Evolutionary conservation across 2,797 vertebrate genomes (phyloP), one percentile per base, ranked within the genome.

Genomic region (Salmo trutta): DNA sequence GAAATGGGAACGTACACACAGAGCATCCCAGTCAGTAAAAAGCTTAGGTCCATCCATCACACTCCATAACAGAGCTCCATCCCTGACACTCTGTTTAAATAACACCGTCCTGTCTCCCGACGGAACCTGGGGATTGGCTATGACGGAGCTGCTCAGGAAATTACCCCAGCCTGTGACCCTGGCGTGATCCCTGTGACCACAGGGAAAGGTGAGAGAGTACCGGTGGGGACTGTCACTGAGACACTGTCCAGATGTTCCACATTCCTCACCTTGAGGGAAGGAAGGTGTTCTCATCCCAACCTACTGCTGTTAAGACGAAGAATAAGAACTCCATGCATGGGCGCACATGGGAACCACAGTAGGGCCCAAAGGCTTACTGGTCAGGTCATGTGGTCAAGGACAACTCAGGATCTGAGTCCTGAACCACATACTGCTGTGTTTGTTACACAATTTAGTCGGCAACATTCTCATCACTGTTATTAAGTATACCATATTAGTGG

Each of bases 241-340:
- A 71, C 41, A 71, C 70, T 53, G 41, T 71, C 21, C 70, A 71
- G 70, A 67, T 67, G 29, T 88, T 77, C 75, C 68, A 71, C 8
- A 73, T 80, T 80, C 80, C 77, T 78, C 70, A 59, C 5, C 36
- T 54, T 54, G 27, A 78, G 78, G 78, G 70, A 33, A 47, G 41
- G 41, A 47, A 76, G 77, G 75, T 64, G 76, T 73, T 74, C 71
- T 77, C 77, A 21, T 27, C 36, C 67, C 41, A 29, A 24, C 14
- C 47, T 36, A 56, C 31, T 1, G 78, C 84, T 88, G 84, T 92
- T 82, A 91, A 92, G 84, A 89, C 83, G 81, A 84, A 76, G 64
- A 76, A 80, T 69, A 86, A 90, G 86, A 52, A 52, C 89, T 89
- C 88, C 87, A 87, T 82, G 86, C 62, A 67, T 1, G 51, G 75